These are phyloP conservation scores for Erpobdella octoculata DNA, from an alignment of 2,888 invertebrate genomes.

Conservation along the genomic window DNA sequence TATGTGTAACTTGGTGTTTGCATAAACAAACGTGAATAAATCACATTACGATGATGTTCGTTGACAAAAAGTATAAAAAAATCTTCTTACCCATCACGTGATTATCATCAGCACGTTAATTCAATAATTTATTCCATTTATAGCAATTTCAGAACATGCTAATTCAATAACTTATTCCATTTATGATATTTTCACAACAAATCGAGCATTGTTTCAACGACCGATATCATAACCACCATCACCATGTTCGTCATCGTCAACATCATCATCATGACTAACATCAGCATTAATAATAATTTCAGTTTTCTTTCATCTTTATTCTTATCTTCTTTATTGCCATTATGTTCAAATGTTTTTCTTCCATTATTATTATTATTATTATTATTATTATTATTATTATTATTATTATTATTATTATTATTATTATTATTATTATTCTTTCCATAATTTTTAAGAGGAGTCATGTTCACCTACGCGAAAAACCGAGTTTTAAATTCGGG, in stretches of 20 bases:
- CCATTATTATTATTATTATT: neutral
- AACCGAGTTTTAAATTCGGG: too few species aligned
- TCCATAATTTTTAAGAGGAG: neutral
- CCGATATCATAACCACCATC: neutral
- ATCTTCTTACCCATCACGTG: too few species aligned
- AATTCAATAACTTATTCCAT: too few species aligned
- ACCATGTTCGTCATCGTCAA: conserved; percentile 19
- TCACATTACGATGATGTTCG: too few species aligned
- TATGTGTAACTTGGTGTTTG: neutral
- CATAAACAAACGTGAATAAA: too few species aligned
- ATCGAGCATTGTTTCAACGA: too few species aligned
- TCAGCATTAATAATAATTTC: neutral
- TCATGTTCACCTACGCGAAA: too few species aligned
- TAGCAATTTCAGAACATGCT: too few species aligned
- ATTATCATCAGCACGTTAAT: too few species aligned
- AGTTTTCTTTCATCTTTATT: neutral
- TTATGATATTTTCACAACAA: too few species aligned
- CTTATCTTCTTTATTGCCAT: neutral
- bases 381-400: neutral
- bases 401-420: conserved; percentile 4
- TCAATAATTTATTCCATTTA: too few species aligned
- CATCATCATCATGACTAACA: conserved; percentile 6
- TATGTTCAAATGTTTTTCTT: neutral
- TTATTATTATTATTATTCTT: neutral
- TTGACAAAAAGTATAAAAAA: too few species aligned